A percentile compares a stretch with the other conserved stretches of the same genome.
These are phyloP conservation scores for Crotalus tigris DNA, from an alignment of 2,113 vertebrate genomes.

Conservation along the genomic window DNA sequence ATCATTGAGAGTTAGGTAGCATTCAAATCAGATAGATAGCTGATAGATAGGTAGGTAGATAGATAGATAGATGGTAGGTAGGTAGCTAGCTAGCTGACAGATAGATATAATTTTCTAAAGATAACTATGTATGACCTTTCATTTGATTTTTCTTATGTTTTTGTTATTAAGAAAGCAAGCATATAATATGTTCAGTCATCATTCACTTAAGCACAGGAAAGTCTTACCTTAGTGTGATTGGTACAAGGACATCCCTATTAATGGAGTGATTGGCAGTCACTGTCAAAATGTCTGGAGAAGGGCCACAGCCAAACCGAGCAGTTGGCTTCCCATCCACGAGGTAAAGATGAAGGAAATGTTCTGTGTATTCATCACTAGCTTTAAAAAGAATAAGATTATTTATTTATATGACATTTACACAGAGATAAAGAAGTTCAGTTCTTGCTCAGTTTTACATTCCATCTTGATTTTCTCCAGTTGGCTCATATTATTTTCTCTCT, in stretches of 20 bases:
- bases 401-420: background rate
- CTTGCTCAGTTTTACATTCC: background rate
- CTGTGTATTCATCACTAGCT: conserved; percentile 75
- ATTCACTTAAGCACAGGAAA: background rate
- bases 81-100: background rate
- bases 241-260: conserved; percentile 62
- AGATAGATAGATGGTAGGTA: too few species aligned
- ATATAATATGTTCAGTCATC: background rate
- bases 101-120: background rate
- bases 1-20: background rate
- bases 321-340: conserved; percentile 76
- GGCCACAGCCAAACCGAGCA: conserved; percentile 73
- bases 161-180: background rate
- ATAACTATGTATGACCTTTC: conserved; percentile 13
- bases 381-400: conserved; percentile 53
- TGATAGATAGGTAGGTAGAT: background rate
- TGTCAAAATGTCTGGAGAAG: conserved; percentile 66
- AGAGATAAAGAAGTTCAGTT: background rate
- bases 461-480: background rate
- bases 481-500: background rate
- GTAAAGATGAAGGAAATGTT: conserved; percentile 82
- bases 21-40: background rate
- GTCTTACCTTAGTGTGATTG: conserved; percentile 74
- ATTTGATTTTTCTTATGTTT: background rate
- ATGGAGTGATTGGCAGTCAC: conserved; percentile 64